Evolutionary conservation across 1,140 invertebrate genomes (phyloP).

Genomic region (Lordiphosa mommai): DNA sequence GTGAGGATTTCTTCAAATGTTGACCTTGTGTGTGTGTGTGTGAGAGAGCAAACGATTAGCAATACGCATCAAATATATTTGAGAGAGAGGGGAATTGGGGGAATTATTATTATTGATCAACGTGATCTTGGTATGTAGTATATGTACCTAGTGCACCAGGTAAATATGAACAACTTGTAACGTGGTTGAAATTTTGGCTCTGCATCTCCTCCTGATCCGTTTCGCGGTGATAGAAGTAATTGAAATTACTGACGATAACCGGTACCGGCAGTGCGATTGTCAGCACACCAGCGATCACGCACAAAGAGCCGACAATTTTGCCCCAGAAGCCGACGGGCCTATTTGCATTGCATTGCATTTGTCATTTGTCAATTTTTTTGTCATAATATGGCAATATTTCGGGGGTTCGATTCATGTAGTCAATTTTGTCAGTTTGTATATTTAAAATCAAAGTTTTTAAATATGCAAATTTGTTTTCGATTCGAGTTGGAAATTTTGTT

Average conservation of each 20-base stretch:
- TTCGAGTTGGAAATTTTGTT: constrained; percentile 46
- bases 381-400: constrained; percentile 51
- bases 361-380: constrained; percentile 46
- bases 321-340: constrained; percentile 99
- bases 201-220: constrained; percentile 99
- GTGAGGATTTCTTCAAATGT: constrained; percentile 93
- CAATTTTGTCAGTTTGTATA: constrained; percentile 52
- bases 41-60: constrained; percentile 33
- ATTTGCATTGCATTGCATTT: constrained; percentile 56
- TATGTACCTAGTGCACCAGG: constrained; percentile 91
- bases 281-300: constrained; percentile 99
- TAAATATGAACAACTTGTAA: constrained; percentile 97
- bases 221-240: constrained; percentile 99
- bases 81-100: constrained; percentile 6
- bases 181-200: constrained; percentile 98
- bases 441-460: constrained; percentile 56
- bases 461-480: constrained; percentile 68
- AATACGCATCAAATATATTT: background rate
- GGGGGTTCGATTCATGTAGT: constrained; percentile 58
- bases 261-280: constrained; percentile 99
- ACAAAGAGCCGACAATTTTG: constrained; percentile 98
- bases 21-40: constrained; percentile 82
- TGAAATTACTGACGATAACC: constrained; percentile 99
- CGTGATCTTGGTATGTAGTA: constrained; percentile 23
- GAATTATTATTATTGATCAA: background rate